Conservation (phyloP, 2,797 vertebrate genomes). For the Carcharodon carcharias region DNA sequence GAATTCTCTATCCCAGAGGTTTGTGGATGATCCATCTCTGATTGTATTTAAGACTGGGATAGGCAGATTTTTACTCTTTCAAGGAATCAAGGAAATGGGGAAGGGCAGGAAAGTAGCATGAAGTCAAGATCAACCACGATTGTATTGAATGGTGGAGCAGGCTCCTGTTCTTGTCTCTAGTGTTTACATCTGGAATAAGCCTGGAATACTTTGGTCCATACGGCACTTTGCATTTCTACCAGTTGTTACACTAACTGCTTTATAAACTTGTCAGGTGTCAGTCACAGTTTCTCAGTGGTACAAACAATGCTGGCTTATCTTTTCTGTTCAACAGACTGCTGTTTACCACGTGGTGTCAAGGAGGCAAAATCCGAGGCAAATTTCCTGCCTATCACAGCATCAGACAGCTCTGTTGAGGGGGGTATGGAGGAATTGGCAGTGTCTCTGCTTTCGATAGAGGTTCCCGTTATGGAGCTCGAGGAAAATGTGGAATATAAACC, state of each 20-base stretch:
- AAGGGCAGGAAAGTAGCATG: no score
- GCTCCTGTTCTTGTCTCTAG: background rate
- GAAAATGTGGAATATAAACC: background rate
- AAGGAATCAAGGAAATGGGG: no score
- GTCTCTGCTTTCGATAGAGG: background rate
- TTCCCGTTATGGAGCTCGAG: background rate
- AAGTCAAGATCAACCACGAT: no score
- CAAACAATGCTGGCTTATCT: background rate
- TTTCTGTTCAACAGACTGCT: constrained; percentile 12
- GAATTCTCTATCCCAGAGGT: no score
- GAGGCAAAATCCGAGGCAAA: background rate
- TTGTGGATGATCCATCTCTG: no score
- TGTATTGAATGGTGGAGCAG: no score
- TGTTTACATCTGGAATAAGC: background rate
- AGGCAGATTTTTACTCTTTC: no score
- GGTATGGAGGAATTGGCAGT: background rate
- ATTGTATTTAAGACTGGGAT: no score
- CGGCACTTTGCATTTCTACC: background rate
- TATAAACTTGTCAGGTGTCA: background rate
- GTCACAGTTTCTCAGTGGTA: constrained; percentile 4
- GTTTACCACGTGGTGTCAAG: background rate
- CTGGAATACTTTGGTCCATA: background rate
- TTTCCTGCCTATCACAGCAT: background rate
- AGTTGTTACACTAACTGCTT: background rate
- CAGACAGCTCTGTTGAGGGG: background rate